Percentiles rank a stretch among this genome's conserved stretches.
These are phyloP conservation scores for Aspidapion aeneum DNA, from an alignment of 2,888 invertebrate genomes.

Conservation along the genomic window DNA sequence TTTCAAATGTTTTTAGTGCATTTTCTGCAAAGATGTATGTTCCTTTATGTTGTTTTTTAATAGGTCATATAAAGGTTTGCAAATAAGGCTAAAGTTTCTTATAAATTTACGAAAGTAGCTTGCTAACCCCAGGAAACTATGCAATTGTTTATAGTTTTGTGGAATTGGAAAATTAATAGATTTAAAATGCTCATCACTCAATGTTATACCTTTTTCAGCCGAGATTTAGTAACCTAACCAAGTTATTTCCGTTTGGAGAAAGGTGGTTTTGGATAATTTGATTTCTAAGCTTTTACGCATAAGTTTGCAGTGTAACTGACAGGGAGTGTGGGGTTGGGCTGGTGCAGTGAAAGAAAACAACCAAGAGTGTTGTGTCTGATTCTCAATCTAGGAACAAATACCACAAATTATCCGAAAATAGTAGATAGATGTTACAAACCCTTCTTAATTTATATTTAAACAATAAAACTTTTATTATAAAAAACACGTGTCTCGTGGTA, in stretches of 20 bases:
- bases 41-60: slow-evolving; percentile 21
- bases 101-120: slow-evolving; percentile 23
- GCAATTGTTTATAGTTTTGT: slow-evolving; percentile 14
- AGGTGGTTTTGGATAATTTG: neutral
- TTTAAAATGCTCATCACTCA: neutral
- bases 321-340: no score
- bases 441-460: no score
- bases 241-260: neutral
- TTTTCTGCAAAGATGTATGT: slow-evolving; percentile 30
- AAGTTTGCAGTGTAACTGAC: no score
- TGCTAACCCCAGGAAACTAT: slow-evolving; percentile 19
- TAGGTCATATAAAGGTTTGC: slow-evolving; percentile 36
- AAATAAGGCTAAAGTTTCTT: slow-evolving; percentile 21
- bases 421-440: no score
- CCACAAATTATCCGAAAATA: no score
- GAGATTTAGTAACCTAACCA: neutral
- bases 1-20: slow-evolving; percentile 23
- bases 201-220: neutral
- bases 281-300: no score
- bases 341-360: no score
- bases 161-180: slow-evolving; percentile 18
- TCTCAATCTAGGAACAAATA: no score
- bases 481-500: no score
- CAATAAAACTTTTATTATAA: no score
- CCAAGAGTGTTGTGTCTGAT: no score